phyloP scores from a whole-genome alignment of 2,113 vertebrate genomes.

The Trogon surrucura region DNA sequence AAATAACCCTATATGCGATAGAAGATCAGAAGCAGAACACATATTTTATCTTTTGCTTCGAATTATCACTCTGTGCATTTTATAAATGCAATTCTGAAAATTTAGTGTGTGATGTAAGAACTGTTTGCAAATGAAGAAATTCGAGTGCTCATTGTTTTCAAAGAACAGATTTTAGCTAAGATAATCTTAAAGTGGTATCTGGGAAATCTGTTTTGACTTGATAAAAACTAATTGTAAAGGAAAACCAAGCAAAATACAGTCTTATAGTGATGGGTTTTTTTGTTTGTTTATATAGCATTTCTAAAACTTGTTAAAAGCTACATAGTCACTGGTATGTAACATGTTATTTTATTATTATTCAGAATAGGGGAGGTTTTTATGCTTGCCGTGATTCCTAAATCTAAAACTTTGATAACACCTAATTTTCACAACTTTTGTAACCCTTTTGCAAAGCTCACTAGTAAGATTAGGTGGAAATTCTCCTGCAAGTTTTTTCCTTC shows the following conservation, averaged over 20 bases:
- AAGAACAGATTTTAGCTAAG: not conserved
- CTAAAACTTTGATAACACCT: not conserved
- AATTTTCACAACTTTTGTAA: not conserved
- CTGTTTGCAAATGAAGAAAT: not conserved
- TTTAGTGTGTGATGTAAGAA: not conserved
- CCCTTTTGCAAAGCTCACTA: not conserved
- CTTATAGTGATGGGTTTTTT: not conserved
- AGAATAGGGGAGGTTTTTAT: not conserved
- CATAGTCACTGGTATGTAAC: not conserved
- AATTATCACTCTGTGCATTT: not conserved
- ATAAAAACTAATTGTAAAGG: not conserved
- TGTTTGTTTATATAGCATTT: not conserved
- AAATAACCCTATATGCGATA: not conserved
- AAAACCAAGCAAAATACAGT: not conserved
- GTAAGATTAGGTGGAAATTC: not conserved
- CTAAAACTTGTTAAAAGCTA: not conserved
- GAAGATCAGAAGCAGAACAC: not conserved
- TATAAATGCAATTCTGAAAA: not conserved
- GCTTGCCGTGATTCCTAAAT: not conserved
- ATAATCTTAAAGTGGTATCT: not conserved
- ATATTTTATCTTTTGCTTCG: not conserved
- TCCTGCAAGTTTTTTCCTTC: not conserved
- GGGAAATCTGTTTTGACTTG: not conserved
- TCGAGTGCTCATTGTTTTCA: not conserved
- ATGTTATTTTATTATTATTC: not conserved